These are phyloP conservation scores for Formicarius rufipectus DNA, from an alignment of 2,113 vertebrate species.

Conservation along the genomic window DNA sequence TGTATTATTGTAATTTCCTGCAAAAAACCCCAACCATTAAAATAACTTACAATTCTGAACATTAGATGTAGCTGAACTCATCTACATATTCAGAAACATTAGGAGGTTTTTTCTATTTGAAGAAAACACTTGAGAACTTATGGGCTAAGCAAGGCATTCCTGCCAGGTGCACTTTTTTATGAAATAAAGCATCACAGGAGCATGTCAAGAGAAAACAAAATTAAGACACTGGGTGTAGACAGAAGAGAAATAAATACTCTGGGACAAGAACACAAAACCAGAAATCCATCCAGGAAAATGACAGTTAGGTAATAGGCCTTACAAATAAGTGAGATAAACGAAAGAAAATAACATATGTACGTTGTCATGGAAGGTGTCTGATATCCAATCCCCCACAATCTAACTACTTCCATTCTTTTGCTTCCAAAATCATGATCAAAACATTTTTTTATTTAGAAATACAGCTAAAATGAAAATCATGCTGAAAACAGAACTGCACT, in stretches of 20 bases:
- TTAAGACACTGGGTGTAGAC: background rate
- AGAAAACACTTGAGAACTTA: background rate
- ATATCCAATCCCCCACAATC: background rate
- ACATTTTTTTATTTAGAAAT: background rate
- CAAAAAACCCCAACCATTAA: background rate
- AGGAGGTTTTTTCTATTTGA: conserved; percentile 10
- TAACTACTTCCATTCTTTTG: background rate
- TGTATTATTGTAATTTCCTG: background rate
- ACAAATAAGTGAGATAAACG: background rate
- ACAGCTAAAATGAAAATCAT: background rate
- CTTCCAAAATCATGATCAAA: too few species aligned
- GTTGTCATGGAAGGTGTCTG: background rate
- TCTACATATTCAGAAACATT: conserved; percentile 9
- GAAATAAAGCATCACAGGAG: background rate
- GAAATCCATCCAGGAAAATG: conserved; percentile 30
- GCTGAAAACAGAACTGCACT: background rate
- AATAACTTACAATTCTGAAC: background rate
- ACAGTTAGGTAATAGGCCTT: background rate
- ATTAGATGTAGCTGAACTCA: background rate
- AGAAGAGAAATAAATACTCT: conserved; percentile 11
- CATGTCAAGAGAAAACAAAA: background rate
- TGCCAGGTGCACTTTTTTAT: background rate
- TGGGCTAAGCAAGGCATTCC: conserved; percentile 11
- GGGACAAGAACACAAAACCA: background rate
- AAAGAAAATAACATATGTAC: background rate